Base-by-base conservation (phyloP, 2,113 vertebrate species). In the Aptenodytes forsteri region DNA sequence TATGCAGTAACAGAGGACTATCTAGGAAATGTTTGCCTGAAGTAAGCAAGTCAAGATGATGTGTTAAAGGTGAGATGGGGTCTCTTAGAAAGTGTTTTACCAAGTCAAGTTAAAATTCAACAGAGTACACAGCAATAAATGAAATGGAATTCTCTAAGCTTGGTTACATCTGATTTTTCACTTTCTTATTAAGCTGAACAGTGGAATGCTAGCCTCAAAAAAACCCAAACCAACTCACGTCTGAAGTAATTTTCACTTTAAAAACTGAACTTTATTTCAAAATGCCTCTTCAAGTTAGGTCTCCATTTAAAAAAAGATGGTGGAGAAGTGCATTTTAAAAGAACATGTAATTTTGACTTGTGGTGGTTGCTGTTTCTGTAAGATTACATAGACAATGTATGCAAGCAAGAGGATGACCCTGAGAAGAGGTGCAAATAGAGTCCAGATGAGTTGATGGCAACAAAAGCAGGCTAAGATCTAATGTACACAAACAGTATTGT, bases 11-110 rank as follows among this genome's bases (percentile, higher is more conserved):
- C 81, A 84, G 73, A 78, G 52, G 59, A 34, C 71, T 86, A 62
- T 70, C 38, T 84, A 67, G 75, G 67, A 89, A 95, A 93, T 97
- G 85, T 97, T 98, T 98, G 95, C 71, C 83, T 75, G 21, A 77
- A 90, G 91, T 82, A 95, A 96, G 77, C 96, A 95, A 92, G 85
- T 83, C 77, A 70, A 83, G 91, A 72, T 83, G 88, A 96, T 49
- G 50, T 92, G 70, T 59, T 91, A 72, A 84, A 92, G 96, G 93
- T 92, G 88, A 96, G 66, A 90, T 49, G 46, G 38, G 83, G n/a
- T 85, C 49, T 90, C 80, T 95, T 81, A 75, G 76, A 83, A 86
- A 91, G 77, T 75, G 27, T 94, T 93, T 87, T 65, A 76, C 91
- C 20, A 85, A 71, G 54, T 88, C 50, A 91, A 94, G 90, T 93